These are phyloP conservation scores for Neolamprologus toae DNA, from an alignment of 2,113 vertebrate species.

Conservation along the genomic window DNA sequence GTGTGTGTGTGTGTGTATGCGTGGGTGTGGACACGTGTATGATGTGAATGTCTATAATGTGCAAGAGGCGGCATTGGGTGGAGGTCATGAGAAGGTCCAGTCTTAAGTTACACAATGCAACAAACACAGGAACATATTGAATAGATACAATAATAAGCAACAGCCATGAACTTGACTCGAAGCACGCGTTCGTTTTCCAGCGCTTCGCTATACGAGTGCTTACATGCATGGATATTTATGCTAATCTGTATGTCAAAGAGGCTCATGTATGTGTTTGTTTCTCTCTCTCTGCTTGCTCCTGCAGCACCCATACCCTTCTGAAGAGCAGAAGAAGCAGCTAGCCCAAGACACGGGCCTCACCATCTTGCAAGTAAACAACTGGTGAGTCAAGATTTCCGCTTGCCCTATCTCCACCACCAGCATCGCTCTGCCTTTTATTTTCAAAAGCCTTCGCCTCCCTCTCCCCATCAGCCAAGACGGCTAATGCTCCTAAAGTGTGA, in stretches of 20 bases:
- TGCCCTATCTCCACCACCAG: slow-evolving; percentile 71
- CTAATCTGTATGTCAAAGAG: slow-evolving; percentile 10
- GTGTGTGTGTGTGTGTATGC: background rate
- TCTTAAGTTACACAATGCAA: slow-evolving; percentile 52
- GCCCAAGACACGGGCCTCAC: slow-evolving; percentile 99
- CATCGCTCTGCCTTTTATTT: slow-evolving; percentile 59
- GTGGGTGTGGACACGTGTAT: slow-evolving; percentile 5
- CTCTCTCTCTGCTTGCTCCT: slow-evolving; percentile 49
- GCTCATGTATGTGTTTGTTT: slow-evolving; percentile 15
- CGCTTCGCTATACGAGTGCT: background rate
- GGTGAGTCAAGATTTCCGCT: slow-evolving; percentile 83
- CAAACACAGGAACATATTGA: slow-evolving; percentile 18
- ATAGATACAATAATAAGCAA: slow-evolving; percentile 9
- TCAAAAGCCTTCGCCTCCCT: slow-evolving; percentile 56
- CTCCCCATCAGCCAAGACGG: slow-evolving; percentile 37
- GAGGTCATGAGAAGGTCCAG: slow-evolving; percentile 59
- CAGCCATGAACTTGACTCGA: background rate
- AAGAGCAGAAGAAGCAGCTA: slow-evolving; percentile 99
- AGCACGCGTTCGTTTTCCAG: background rate
- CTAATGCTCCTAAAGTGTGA: slow-evolving; percentile 63
- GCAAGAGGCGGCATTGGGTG: slow-evolving; percentile 39
- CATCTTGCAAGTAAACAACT: slow-evolving; percentile 99
- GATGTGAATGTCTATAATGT: slow-evolving; percentile 29
- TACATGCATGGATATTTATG: slow-evolving; percentile 7
- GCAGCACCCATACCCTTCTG: slow-evolving; percentile 98